Evolutionary conservation across 37 sponge, comb jelly and placozoan species (phyloP).

Genomic region (Aphrocallistes beatrix): DNA sequence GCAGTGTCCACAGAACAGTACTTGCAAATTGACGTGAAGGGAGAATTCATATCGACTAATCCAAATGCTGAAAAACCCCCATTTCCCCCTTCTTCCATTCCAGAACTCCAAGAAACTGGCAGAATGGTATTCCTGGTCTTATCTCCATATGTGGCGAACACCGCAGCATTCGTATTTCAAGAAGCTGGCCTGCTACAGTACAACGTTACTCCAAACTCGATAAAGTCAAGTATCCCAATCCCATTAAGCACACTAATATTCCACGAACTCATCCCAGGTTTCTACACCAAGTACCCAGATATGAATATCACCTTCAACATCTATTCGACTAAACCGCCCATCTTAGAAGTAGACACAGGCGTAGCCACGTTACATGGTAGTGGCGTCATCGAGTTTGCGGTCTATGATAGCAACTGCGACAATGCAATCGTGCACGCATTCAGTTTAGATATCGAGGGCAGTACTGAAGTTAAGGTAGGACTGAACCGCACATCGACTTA

Average conservation of each 20-base stretch:
- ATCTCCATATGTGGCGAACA: constrained; percentile 61
- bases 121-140: constrained; percentile 71
- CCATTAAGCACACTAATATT: background rate
- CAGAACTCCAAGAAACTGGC: constrained; percentile 21
- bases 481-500: background rate
- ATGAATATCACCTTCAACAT: constrained; percentile 50
- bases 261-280: background rate
- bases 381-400: background rate
- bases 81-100: constrained; percentile 50
- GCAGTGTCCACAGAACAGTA: constrained; percentile 43
- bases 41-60: constrained; percentile 49
- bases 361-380: background rate
- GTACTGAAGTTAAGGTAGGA: background rate
- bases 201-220: background rate
- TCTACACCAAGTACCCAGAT: constrained; percentile 66
- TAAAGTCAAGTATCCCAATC: background rate
- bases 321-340: constrained; percentile 40
- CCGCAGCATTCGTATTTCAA: constrained; percentile 68
- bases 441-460: background rate
- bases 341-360: background rate
- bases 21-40: constrained; percentile 46
- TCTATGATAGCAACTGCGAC: constrained; percentile 5
- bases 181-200: constrained; percentile 39
- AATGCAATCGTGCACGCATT: constrained; percentile 12
- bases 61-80: constrained; percentile 56